Evolutionary conservation across 2,888 invertebrate species (phyloP).

Genomic region (Cheilosia vernalis): DNA sequence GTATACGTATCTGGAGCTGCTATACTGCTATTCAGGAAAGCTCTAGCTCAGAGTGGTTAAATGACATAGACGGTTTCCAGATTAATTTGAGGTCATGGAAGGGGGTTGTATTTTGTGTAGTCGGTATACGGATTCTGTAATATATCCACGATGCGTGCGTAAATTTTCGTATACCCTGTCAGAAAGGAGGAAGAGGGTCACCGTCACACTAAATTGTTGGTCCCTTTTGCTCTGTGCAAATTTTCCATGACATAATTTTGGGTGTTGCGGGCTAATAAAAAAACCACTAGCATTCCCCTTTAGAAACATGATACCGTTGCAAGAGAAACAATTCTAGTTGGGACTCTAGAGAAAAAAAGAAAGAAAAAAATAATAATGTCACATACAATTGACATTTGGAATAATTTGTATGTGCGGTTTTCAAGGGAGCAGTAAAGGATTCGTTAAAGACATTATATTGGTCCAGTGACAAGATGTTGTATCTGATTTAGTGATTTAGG

Average conservation of each 20-base stretch:
- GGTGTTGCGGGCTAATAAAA: conserved; percentile 63
- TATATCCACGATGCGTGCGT: conserved; percentile 36
- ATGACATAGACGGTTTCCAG: conserved; percentile 69
- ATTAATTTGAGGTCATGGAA: conserved; percentile 73
- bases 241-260: conserved; percentile 70
- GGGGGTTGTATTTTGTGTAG: conserved; percentile 46
- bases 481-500: conserved; percentile 53
- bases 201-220: conserved; percentile 38
- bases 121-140: conserved; percentile 49
- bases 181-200: conserved; percentile 63
- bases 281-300: conserved; percentile 43
- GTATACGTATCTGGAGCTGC: conserved; percentile 9
- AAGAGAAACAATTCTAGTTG: conserved; percentile 21
- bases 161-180: conserved; percentile 24
- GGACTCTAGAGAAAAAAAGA: conserved; percentile 1
- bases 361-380: conserved; percentile 21
- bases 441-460: conserved; percentile 17
- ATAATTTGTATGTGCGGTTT: conserved; percentile 17
- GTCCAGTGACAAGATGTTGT: conserved; percentile 42
- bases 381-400: conserved; percentile 51
- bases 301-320: conserved; percentile 56
- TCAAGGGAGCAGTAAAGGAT: conserved; percentile 5
- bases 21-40: not conserved
- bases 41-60: conserved; percentile 54
- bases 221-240: conserved; percentile 53